Evolutionary conservation across 2,888 invertebrate species (phyloP), one percentile per base, ranked within the genome.

Genomic region (Criorhina ranunculi): DNA sequence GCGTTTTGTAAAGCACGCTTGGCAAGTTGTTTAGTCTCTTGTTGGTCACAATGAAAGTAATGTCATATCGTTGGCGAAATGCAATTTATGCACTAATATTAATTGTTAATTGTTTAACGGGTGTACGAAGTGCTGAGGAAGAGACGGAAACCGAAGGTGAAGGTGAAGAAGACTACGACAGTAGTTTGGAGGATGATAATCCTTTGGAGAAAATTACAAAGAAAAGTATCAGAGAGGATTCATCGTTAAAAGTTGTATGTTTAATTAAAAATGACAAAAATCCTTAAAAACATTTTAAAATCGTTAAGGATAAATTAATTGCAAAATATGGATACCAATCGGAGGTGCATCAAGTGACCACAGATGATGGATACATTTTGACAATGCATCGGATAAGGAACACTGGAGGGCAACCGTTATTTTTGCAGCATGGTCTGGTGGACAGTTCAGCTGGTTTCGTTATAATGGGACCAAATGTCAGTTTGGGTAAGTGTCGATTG

Each of bases 311-410:
- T 88, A 90, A 93, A 87, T 90, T 95, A 72, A 92, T 95, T 31
- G 90, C 90, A 70, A 94, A 94, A 88, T 94, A 95, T 88, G 93
- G 94, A 7, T 96, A 96, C 89, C 93, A 93, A 8, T 90, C 94
- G 31, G 95, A 96, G 91, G 93, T 92, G 42, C 95, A 96, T 89
- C 89, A 90, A 11, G 94, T 95, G 19, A 92, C 92, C 55, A 98
- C 97, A 0, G 90, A 93, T 37, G 97, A 98, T 92, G 96, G 96
- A 0, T 97, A 96, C 89, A 94, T 96, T 29, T 92, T 98, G 87
- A 93, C 94, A 78, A 89, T 97, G 91, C 96, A 97, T 89, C 93
- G 97, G 75, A 95, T 97, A 57, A 92, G 92, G 6, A 90, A 91
- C n/a, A 86, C 89, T n/a, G 92, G 91, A 11, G 93, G 92, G 78